Percentiles rank a stretch among this genome's conserved stretches.
These are phyloP conservation scores for Micoletzkya japonica DNA, from an alignment of 2,888 invertebrate genomes.

Conservation along the genomic window DNA sequence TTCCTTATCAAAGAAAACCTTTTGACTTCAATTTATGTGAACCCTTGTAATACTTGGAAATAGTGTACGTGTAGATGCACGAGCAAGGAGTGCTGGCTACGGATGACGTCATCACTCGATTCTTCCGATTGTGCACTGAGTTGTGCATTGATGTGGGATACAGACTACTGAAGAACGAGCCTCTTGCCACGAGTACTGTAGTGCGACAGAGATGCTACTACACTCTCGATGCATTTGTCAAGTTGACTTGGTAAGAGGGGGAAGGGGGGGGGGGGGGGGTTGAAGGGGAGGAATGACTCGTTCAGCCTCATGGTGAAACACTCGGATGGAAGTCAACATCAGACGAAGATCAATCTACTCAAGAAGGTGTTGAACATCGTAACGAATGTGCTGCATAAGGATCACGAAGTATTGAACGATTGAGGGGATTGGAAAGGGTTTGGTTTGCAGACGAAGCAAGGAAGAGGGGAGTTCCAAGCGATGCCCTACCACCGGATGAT, in stretches of 20 bases:
- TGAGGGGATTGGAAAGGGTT: background rate
- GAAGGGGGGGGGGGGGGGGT: background rate
- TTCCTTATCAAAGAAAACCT: too few species aligned
- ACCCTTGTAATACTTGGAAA: background rate
- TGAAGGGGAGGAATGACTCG: background rate
- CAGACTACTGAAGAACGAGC: constrained; percentile 67
- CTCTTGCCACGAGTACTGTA: constrained; percentile 65
- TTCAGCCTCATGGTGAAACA: constrained; percentile 73
- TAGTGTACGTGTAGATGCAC: constrained; percentile 76
- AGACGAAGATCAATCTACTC: constrained; percentile 92
- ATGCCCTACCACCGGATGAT: constrained; percentile 95
- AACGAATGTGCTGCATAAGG: constrained; percentile 89
- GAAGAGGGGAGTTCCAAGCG: constrained; percentile 88
- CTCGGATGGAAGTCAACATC: constrained; percentile 84
- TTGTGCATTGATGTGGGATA: constrained; percentile 94
- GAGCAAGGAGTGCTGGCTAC: constrained; percentile 92
- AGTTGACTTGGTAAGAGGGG: constrained; percentile 48
- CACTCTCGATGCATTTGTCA: constrained; percentile 72
- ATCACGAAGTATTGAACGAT: constrained; percentile 77
- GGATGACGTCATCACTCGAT: constrained; percentile 92
- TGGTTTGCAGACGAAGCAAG: constrained; percentile 54
- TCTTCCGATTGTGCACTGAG: constrained; percentile 93
- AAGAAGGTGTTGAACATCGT: constrained; percentile 94
- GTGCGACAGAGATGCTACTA: constrained; percentile 89
- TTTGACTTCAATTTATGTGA: background rate